Evolutionary conservation across 2,797 vertebrate species (phyloP), one percentile per base, ranked within the genome.

Genomic region (Smutsia temminckii): DNA sequence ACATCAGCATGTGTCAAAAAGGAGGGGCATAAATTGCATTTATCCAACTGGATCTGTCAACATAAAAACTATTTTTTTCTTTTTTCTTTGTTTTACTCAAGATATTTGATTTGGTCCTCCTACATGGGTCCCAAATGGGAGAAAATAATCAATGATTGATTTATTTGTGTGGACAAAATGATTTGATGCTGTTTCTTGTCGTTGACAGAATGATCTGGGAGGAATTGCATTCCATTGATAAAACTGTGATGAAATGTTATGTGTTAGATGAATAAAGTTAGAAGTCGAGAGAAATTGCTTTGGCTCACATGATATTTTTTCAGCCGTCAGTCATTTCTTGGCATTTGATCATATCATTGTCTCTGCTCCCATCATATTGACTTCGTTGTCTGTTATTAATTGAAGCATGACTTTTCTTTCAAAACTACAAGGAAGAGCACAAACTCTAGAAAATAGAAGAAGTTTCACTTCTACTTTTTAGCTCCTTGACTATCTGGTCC

Each of bases 161-260:
- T 98, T 98, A 98, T 98, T 97, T 97, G 93, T 97, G 96, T 89
- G 88, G 96, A 97, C 97, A 98, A 98, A 98, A 98, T 97, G 75
- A 97, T 98, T 98, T 98, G 97, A 96, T 97, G 96, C 71, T 97
- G 25, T 96, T 98, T 89, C 93, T 96, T 97, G 95, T 95, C 92
- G 23, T 85, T 98, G 98, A 98, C 98, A 98, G 97, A 97, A 95
- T 98, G 98, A 97, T 98, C 97, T 97, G 92, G 84, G 93, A 93
- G 95, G 95, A 98, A 98, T 96, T 97, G 96, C 96, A 95, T 97
- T 97, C 95, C 97, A 97, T 97, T 98, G 98, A 98, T 98, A 98
- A 98, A 98, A 98, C 96, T 93, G 77, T 97, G 97, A 98, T 97
- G 97, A 97, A 98, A 98, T 97, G 97, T 74, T 97, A 96, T 97